Evolutionary conservation across 2,113 vertebrate genomes (phyloP), one percentile per base, ranked within the genome.

Genomic region (Condylura cristata): DNA sequence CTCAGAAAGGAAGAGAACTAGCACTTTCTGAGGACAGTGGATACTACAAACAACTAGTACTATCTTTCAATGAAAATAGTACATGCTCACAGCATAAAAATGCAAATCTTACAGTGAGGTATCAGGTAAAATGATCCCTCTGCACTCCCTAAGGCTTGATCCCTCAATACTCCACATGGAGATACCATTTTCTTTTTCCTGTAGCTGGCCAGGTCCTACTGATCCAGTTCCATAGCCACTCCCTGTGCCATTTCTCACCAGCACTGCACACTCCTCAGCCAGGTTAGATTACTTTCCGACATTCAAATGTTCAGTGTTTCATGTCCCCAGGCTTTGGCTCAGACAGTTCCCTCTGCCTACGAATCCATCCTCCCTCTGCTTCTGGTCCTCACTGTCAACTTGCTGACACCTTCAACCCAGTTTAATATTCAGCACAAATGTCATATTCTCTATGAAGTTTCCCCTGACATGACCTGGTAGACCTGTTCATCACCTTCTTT

Each of bases 11-110:
- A 24, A 56, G 60, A 61, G 14, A 44, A 18, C n/a, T 17, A 16
- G 8, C 3, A 1, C 48, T 53, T 60, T 51, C 37, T 17, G 20
- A 44, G 12, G 16, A 41, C 20, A 13, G 17, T 0, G 30, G 70
- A 7, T 10, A 65, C 30, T 39, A 58, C 34, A 56, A 24, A 24
- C 28, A 30, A n/a, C 61, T 63, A 85, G 13, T 20, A 30, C 39
- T 83, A n/a, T 58, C 44, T 96, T 89, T 61, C 37, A 74, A 71
- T 81, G 34, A 87, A 93, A 92, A 58, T 63, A 48, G 90, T 61
- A 32, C 37, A 46, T n/a, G 22, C 18, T 79, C 8, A 32, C 0
- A 4, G 44, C n/a, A 48, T 63, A 63, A 51, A 89, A 83, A 85
- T 81, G 65, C 48, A 88, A 71, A 78, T 61, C 24, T 18, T 26